These are phyloP conservation scores for Amiota minor DNA, from an alignment of 2,888 invertebrate genomes.

Conservation along the genomic window DNA sequence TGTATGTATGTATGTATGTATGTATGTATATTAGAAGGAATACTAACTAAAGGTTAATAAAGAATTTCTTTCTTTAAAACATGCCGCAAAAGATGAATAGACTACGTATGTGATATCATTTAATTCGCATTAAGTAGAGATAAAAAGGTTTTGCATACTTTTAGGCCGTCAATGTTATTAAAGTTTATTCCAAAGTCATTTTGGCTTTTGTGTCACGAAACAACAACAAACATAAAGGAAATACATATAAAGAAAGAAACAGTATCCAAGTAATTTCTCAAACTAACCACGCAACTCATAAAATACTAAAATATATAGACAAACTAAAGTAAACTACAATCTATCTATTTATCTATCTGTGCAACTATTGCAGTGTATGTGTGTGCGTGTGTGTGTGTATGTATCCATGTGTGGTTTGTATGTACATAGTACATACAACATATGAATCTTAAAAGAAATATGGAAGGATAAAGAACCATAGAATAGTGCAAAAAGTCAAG, in stretches of 20 bases:
- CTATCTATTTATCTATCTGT: no score
- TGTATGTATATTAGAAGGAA: no score
- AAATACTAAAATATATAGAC: conserved; percentile 45
- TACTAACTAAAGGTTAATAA: no score
- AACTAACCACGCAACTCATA: conserved; percentile 67
- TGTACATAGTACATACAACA: neutral
- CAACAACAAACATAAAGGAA: conserved; percentile 52
- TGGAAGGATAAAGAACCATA: neutral
- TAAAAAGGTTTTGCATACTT: conserved; percentile 64
- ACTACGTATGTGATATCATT: neutral
- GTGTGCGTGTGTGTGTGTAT: no score
- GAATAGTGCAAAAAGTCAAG: neutral
- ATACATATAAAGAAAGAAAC: neutral
- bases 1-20: neutral
- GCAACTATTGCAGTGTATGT: no score
- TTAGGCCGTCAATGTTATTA: conserved; percentile 53
- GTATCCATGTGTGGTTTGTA: neutral
- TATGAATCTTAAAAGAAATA: neutral
- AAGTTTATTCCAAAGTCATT: conserved; percentile 38
- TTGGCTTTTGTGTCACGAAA: conserved; percentile 36
- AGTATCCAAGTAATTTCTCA: conserved; percentile 63
- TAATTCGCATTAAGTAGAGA: conserved; percentile 45
- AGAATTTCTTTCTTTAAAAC: no score
- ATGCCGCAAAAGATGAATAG: no score
- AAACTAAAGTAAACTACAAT: no score